These are phyloP conservation scores for Zoanthus sansibaricus DNA, from an alignment of 92 coral and sea anemone genomes.

Conservation along the genomic window DNA sequence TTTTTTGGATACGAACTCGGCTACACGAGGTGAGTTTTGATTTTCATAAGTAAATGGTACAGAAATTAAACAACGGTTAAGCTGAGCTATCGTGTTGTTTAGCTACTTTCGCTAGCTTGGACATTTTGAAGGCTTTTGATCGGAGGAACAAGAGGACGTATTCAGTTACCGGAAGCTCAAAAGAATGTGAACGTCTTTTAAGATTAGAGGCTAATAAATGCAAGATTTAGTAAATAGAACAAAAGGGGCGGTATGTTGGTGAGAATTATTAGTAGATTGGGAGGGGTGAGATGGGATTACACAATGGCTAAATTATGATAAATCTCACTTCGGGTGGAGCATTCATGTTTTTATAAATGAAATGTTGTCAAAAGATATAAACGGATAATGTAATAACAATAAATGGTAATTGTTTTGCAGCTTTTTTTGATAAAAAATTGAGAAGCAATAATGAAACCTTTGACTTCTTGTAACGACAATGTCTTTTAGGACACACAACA, in stretches of 20 bases:
- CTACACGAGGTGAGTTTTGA: conserved; percentile 50
- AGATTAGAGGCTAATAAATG: neutral
- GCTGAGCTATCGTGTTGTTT: conserved; percentile 63
- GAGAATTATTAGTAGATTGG: too few species aligned
- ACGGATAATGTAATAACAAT: neutral
- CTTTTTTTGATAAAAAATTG: neutral
- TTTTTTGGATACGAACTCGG: conserved; percentile 41
- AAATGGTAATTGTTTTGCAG: neutral
- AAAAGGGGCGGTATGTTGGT: neutral
- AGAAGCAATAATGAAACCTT: neutral
- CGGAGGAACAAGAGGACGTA: neutral
- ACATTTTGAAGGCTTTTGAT: neutral
- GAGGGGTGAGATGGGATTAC: neutral
- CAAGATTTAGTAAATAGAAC: neutral
- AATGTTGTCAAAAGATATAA: neutral
- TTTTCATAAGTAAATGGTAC: conserved; percentile 47
- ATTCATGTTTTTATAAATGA: neutral
- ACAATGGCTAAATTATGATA: neutral
- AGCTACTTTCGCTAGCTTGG: conserved; percentile 10
- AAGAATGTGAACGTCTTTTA: neutral
- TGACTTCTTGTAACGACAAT: neutral
- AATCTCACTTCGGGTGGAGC: neutral
- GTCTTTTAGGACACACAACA: neutral
- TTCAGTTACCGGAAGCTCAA: neutral
- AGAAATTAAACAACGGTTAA: conserved; percentile 54